Conservation (phyloP, 1,140 invertebrate species). For the Trialeurodes vaporariorum region DNA sequence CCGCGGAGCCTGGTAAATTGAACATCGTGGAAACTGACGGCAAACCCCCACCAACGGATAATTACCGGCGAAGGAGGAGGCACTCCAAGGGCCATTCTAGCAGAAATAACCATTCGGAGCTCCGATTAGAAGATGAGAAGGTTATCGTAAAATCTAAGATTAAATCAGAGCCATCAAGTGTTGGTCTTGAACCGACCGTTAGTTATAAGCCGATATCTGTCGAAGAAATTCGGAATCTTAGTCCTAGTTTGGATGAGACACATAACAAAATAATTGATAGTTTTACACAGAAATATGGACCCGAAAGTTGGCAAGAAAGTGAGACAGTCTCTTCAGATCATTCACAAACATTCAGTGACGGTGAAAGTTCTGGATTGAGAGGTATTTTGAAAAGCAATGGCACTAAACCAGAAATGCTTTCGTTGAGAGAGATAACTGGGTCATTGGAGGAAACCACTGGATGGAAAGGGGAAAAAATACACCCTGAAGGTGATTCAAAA, state of each 20-base stretch:
- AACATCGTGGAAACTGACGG: constrained; percentile 78
- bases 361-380: no score
- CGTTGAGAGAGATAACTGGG: no score
- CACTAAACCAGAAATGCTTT: no score
- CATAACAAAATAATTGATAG: not conserved
- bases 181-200: no score
- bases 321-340: no score
- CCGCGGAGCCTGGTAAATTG: constrained; percentile 65
- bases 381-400: no score
- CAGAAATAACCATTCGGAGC: not conserved
- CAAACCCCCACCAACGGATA: constrained; percentile 66
- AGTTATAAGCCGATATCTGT: not conserved
- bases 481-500: constrained; percentile 11
- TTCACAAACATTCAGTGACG: no score
- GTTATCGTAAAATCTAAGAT: not conserved
- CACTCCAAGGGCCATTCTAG: not conserved
- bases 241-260: not conserved
- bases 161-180: not conserved
- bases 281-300: not conserved
- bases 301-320: no score
- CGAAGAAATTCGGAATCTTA: not conserved
- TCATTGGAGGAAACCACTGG: no score
- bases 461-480: no score
- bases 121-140: not conserved
- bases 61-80: constrained; percentile 45